Conservation (phyloP, 2,888 invertebrate species). For the Enchytraeus crypticus region DNA sequence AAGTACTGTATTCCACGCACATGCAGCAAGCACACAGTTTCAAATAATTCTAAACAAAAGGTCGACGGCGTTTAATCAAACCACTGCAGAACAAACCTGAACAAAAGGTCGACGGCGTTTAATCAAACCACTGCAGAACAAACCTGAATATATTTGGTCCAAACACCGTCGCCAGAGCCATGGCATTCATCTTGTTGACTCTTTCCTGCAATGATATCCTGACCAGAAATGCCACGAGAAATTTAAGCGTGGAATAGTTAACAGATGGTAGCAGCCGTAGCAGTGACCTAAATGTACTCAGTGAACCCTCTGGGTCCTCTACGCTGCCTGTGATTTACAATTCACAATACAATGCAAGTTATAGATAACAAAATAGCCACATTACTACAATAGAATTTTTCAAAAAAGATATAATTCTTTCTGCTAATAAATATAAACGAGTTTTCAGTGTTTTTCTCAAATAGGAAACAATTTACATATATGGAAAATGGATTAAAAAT, state of each 20-base stretch:
- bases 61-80: no score
- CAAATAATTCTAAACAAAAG: background rate
- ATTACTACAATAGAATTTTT: no score
- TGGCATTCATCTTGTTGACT: constrained; percentile 48
- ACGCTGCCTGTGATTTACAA: background rate
- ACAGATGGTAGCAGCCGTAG: constrained; percentile 43
- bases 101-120: background rate
- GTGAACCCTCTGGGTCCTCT: background rate
- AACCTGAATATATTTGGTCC: constrained; percentile 51
- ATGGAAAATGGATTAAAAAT: background rate
- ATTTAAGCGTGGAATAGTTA: constrained; percentile 48
- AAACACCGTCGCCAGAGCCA: constrained; percentile 50
- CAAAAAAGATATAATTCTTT: no score
- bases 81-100: no score
- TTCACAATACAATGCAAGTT: background rate
- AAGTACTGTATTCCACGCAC: no score
- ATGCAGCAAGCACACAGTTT: no score
- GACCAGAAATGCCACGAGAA: constrained; percentile 48
- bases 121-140: no score
- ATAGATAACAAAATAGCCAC: background rate
- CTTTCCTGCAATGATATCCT: constrained; percentile 46
- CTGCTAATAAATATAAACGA: no score
- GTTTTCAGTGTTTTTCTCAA: no score
- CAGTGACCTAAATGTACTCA: constrained; percentile 5
- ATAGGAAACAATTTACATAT: no score